Percentiles rank a stretch among this genome's conserved stretches.
Evolutionary conservation across 2,888 invertebrate species (phyloP).

Genomic region (Parelbella ahira): DNA sequence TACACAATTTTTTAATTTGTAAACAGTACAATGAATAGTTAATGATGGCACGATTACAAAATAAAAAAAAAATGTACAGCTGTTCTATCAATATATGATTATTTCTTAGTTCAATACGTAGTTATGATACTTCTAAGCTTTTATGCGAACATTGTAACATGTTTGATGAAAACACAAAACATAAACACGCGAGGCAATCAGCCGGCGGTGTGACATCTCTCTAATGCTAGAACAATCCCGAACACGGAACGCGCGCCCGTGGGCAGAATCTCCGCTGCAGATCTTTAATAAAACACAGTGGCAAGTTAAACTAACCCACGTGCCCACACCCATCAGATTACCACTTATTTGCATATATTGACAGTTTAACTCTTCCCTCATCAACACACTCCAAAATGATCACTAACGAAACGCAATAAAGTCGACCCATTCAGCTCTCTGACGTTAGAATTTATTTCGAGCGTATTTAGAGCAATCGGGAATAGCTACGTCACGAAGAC

Average conservation of each 20-base stretch:
- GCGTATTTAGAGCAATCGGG: slow-evolving; percentile 28
- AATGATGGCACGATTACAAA: too few species aligned
- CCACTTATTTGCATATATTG: slow-evolving; percentile 65
- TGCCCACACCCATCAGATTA: slow-evolving; percentile 61
- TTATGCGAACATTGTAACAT: too few species aligned
- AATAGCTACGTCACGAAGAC: slow-evolving; percentile 38
- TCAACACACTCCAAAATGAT: slow-evolving; percentile 28
- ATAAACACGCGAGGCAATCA: neutral
- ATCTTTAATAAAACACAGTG: slow-evolving; percentile 71
- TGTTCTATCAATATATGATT: too few species aligned
- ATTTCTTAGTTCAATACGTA: too few species aligned
- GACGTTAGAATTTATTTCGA: slow-evolving; percentile 14
- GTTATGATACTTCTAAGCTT: too few species aligned
- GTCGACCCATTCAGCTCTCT: slow-evolving; percentile 2
- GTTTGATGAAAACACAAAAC: too few species aligned
- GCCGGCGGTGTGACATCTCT: slow-evolving; percentile 32
- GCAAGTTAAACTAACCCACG: slow-evolving; percentile 61
- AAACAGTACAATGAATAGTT: too few species aligned
- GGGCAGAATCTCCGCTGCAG: slow-evolving; percentile 63
- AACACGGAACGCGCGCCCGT: slow-evolving; percentile 54
- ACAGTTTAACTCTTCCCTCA: slow-evolving; percentile 54
- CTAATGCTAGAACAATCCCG: slow-evolving; percentile 48
- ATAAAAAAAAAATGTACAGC: too few species aligned
- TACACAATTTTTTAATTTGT: too few species aligned
- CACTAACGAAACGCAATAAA: slow-evolving; percentile 25